Evolutionary conservation across 2,113 vertebrate genomes (phyloP), one percentile per base, ranked within the genome.

Genomic region (Lamprologus speciosus): DNA sequence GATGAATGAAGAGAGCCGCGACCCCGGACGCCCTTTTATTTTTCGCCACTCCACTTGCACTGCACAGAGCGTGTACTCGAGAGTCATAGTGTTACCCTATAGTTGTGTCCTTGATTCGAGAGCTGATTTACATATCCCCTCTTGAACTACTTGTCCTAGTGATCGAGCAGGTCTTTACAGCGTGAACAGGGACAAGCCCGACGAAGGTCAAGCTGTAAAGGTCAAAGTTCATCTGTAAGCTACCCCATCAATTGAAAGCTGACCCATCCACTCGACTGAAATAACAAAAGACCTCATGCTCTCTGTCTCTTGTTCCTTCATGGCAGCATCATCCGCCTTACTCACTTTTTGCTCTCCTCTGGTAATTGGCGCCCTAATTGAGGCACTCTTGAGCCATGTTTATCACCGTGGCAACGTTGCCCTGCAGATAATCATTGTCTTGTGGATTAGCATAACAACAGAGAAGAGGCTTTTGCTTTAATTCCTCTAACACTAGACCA

Each of bases 391-490:
- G 83, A 93, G 91, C 86, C 91, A 93, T 94, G 93, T 95, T 94
- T 94, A 94, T 95, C 94, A 85, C 93, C 79, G 85, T 84, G 89
- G 94, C 90, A 94, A 95, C 87, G 28, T 92, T 94, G 86, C 93
- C 88, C 91, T 45, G 73, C 86, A 93, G 95, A 96, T 95, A 94
- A 95, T 95, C 90, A 93, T 95, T 93, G 93, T 95, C 90, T 95
- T 85, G 84, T 90, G 94, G 95, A 95, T 96, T 96, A 96, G 88
- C 91, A 94, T 93, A 94, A 95, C 93, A 95, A 94, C 93, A 93
- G 91, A 91, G 92, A 81, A 81, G 89, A 93, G 90, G 94, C 93
- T 95, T 78, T 96, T 94, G 87, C 90, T 93, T 94, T 94, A 96
- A 95, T 95, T 93, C 93, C 92, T 78, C 91, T 93, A 93, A 94